Evolutionary conservation across 2,113 vertebrate genomes (phyloP).

Genomic region (Chloroceryle aenea): DNA sequence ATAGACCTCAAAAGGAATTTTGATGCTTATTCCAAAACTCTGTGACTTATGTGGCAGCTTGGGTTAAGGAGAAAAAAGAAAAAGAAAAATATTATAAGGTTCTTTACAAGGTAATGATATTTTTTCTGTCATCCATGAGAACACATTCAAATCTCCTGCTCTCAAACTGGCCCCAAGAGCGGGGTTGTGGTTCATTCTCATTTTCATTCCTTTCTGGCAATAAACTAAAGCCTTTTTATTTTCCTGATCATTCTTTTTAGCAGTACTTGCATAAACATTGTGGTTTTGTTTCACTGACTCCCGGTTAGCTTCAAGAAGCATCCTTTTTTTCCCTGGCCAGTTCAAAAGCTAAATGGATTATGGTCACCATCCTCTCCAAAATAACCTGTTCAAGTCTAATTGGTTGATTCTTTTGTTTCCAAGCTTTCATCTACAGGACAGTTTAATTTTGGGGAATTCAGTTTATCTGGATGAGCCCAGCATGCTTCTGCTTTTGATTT

Average conservation of each 20-base stretch:
- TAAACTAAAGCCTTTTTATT: background rate
- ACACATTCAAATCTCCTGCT: background rate
- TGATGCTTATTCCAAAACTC: background rate
- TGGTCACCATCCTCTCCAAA: constrained; percentile 4
- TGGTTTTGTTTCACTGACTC: background rate
- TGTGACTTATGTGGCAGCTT: background rate
- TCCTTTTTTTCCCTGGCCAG: background rate
- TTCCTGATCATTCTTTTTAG: background rate
- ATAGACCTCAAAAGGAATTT: background rate
- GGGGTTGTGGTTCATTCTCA: background rate
- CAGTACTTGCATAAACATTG: background rate
- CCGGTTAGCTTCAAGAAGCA: background rate
- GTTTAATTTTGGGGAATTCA: background rate
- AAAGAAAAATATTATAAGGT: background rate
- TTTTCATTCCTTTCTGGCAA: background rate
- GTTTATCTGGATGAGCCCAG: background rate
- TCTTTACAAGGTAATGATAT: background rate
- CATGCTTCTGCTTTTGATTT: background rate
- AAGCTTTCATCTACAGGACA: background rate
- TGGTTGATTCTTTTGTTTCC: constrained; percentile 19
- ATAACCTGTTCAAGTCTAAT: constrained; percentile 19
- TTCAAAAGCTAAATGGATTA: constrained; percentile 30
- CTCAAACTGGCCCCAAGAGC: background rate
- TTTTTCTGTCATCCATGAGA: background rate
- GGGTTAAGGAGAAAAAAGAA: background rate